phyloP scores from a whole-genome alignment of 2,888 invertebrate species.

The Pocota personata region DNA sequence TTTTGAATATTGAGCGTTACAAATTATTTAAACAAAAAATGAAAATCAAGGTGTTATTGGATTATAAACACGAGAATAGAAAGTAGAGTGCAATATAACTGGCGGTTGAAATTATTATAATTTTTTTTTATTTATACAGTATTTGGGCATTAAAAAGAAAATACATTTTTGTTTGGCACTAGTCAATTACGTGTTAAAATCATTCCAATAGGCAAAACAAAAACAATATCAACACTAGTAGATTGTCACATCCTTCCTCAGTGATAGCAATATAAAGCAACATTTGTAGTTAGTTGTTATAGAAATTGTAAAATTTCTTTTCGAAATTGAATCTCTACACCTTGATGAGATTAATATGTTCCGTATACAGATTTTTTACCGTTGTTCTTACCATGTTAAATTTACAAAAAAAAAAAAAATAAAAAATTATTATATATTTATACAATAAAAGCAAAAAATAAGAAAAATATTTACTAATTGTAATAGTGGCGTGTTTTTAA shows the following conservation, averaged over 20 bases:
- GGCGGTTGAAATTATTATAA: constrained; percentile 12
- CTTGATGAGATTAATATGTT: constrained; percentile 58
- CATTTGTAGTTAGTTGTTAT: constrained; percentile 34
- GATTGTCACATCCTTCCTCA: constrained; percentile 25
- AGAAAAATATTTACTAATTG: constrained; percentile 19
- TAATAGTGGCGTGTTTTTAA: constrained; percentile 40
- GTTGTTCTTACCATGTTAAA: constrained; percentile 63
- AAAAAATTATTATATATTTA: constrained; percentile 60
- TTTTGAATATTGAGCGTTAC: constrained; percentile 21
- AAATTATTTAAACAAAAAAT: constrained; percentile 4
- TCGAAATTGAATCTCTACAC: constrained; percentile 40
- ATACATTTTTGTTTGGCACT: constrained; percentile 15
- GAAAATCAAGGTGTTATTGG: constrained; percentile 47
- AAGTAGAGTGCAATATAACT: constrained; percentile 34
- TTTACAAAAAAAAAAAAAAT: constrained; percentile 40
- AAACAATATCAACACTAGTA: constrained; percentile 11
- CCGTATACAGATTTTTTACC: constrained; percentile 65
- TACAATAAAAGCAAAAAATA: constrained; percentile 41
- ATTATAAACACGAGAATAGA: constrained; percentile 3
- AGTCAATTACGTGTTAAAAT: constrained; percentile 54
- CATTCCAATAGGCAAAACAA: constrained; percentile 28
- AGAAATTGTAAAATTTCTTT: constrained; percentile 34
- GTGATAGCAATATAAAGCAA: constrained; percentile 34
- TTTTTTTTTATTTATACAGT: not conserved
- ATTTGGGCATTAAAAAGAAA: not conserved